Evolutionary conservation across 92 coral and sea anemone species (phyloP).

Genomic region (Umimayanthus kanabou): DNA sequence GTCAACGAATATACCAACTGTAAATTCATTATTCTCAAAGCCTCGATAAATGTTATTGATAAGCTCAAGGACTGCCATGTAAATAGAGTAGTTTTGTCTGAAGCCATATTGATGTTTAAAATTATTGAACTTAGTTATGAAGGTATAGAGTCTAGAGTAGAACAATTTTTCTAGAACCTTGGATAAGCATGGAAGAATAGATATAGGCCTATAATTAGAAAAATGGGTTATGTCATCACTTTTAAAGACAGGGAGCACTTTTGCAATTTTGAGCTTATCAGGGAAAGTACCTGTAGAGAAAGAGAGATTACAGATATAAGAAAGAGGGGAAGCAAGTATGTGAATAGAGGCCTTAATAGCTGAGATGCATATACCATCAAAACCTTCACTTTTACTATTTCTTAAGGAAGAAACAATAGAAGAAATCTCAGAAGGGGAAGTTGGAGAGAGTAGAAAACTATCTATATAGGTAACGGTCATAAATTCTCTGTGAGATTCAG

Average conservation of each 20-base stretch:
- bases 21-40: slow-evolving; percentile 18
- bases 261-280: slow-evolving; percentile 42
- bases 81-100: slow-evolving; percentile 43
- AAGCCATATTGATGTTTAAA: slow-evolving; percentile 41
- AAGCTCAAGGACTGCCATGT: not conserved
- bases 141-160: slow-evolving; percentile 34
- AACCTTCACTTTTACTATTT: slow-evolving; percentile 35
- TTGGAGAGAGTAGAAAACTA: slow-evolving; percentile 21
- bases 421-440: not conserved
- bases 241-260: slow-evolving; percentile 30
- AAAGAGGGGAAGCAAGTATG: slow-evolving; percentile 31
- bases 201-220: slow-evolving; percentile 42
- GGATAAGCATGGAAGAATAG: slow-evolving; percentile 17
- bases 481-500: slow-evolving; percentile 1
- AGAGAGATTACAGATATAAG: slow-evolving; percentile 43
- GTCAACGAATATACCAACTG: slow-evolving; percentile 35
- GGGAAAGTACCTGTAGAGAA: slow-evolving; percentile 27
- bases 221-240: slow-evolving; percentile 22
- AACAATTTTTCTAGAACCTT: slow-evolving; percentile 36
- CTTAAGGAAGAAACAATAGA: not conserved
- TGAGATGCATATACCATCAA: slow-evolving; percentile 32
- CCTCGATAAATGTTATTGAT: not conserved
- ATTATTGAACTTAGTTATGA: slow-evolving; percentile 38
- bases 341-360: slow-evolving; percentile 30
- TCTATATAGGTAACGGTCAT: not conserved